Percentiles rank a stretch among this genome's conserved stretches.
Evolutionary conservation across 2,113 vertebrate genomes (phyloP).

Genomic region (Ageneiosus marmoratus): DNA sequence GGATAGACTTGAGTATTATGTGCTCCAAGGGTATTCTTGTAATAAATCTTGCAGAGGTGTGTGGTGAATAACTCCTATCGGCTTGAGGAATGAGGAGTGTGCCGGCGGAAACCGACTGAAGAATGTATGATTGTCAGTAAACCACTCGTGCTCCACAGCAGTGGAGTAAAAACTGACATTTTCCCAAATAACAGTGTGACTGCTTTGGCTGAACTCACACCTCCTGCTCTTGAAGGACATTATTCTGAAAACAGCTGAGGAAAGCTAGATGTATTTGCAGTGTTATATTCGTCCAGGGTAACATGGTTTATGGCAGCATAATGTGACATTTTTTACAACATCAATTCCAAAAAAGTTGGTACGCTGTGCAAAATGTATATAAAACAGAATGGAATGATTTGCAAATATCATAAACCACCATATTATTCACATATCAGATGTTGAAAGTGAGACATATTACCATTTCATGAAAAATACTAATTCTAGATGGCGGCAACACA

Average conservation of each 20-base stretch:
- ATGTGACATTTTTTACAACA: conserved; percentile 18
- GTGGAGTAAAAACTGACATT: conserved; percentile 37
- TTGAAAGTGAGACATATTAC: too few species aligned
- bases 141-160: conserved; percentile 9
- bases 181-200: conserved; percentile 37
- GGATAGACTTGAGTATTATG: conserved; percentile 20
- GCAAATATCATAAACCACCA: too few species aligned
- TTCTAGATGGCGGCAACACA: too few species aligned
- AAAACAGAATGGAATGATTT: too few species aligned
- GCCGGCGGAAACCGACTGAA: conserved; percentile 14
- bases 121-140: conserved; percentile 34
- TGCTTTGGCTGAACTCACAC: conserved; percentile 25
- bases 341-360: too few species aligned
- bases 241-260: conserved; percentile 1
- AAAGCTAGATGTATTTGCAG: not conserved
- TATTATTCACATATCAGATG: too few species aligned
- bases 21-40: not conserved
- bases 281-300: conserved; percentile 20
- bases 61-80: conserved; percentile 20
- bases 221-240: conserved; percentile 25
- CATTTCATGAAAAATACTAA: too few species aligned
- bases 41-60: not conserved
- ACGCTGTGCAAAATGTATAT: too few species aligned
- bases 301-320: conserved; percentile 25
- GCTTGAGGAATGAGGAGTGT: conserved; percentile 23